Conservation (phyloP, 2,797 vertebrate species). For the Tauraco hartlaubi region DNA sequence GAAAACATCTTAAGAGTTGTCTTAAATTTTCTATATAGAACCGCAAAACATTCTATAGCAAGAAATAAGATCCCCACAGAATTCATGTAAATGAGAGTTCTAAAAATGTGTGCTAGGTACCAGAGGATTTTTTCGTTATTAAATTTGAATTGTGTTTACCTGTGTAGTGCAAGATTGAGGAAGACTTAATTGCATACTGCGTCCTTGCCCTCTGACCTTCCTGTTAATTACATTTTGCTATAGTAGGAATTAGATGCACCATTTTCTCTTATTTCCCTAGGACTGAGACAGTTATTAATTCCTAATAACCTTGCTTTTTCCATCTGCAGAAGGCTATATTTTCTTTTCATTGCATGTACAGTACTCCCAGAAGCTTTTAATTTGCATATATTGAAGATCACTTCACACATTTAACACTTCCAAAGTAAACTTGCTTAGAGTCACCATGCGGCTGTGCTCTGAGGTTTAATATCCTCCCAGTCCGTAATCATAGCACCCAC, state of each 20-base stretch:
- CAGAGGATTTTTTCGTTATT: slow-evolving; percentile 70
- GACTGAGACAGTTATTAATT: slow-evolving; percentile 57
- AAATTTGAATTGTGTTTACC: slow-evolving; percentile 56
- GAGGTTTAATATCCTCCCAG: not conserved
- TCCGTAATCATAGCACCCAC: not conserved
- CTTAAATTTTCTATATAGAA: slow-evolving; percentile 42
- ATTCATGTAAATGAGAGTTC: slow-evolving; percentile 46
- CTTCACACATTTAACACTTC: slow-evolving; percentile 60
- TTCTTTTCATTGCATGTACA: slow-evolving; percentile 30
- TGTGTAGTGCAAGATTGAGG: slow-evolving; percentile 38
- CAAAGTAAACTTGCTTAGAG: slow-evolving; percentile 47
- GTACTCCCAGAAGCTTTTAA: slow-evolving; percentile 63
- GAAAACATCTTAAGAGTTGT: not conserved
- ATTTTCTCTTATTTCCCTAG: slow-evolving; percentile 66
- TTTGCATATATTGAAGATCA: slow-evolving; percentile 61
- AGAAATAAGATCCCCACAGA: slow-evolving; percentile 45
- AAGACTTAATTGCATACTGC: slow-evolving; percentile 62
- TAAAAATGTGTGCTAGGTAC: slow-evolving; percentile 45
- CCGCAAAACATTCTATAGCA: slow-evolving; percentile 1
- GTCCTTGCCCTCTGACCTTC: slow-evolving; percentile 68
- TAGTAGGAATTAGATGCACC: slow-evolving; percentile 45
- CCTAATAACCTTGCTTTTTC: slow-evolving; percentile 65
- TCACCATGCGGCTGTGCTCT: not conserved
- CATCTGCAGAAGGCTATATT: slow-evolving; percentile 47
- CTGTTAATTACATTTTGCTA: slow-evolving; percentile 62